Evolutionary conservation across 2,888 invertebrate species (phyloP).

Genomic region (Lapara coniferarum): DNA sequence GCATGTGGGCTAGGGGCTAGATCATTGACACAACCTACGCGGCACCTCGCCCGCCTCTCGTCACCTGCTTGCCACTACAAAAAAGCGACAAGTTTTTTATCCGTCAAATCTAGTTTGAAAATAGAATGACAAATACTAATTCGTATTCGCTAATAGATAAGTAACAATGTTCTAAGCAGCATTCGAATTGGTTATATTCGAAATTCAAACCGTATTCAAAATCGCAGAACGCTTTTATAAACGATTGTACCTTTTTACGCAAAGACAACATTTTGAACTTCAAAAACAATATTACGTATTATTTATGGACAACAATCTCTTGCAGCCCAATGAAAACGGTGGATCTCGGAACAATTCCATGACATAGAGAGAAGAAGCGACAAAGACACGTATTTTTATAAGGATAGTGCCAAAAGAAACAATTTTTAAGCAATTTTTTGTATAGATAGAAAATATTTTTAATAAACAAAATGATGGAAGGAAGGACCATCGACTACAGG

Average conservation of each 20-base stretch:
- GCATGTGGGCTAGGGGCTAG: conserved; percentile 82
- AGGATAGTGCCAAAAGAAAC: conserved; percentile 77
- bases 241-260: conserved; percentile 24
- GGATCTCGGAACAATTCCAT: conserved; percentile 80
- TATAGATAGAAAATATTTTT: conserved; percentile 71
- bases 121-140: conserved; percentile 45
- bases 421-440: conserved; percentile 55
- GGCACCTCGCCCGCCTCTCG: conserved; percentile 57
- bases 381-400: conserved; percentile 76
- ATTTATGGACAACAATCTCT: conserved; percentile 42
- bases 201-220: not conserved
- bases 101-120: conserved; percentile 67
- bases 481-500: conserved; percentile 81
- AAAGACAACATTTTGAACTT: conserved; percentile 59
- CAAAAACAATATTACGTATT: conserved; percentile 29
- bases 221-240: conserved; percentile 17
- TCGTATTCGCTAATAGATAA: conserved; percentile 12
- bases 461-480: conserved; percentile 80
- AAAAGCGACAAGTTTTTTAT: conserved; percentile 63
- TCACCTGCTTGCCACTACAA: conserved; percentile 75
- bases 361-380: conserved; percentile 54
- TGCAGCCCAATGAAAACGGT: conserved; percentile 73
- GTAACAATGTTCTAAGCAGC: not conserved
- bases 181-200: not conserved
- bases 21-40: conserved; percentile 83